These are phyloP conservation scores for Drosophila leonis DNA, from an alignment of 2,888 invertebrate genomes.

Conservation along the genomic window DNA sequence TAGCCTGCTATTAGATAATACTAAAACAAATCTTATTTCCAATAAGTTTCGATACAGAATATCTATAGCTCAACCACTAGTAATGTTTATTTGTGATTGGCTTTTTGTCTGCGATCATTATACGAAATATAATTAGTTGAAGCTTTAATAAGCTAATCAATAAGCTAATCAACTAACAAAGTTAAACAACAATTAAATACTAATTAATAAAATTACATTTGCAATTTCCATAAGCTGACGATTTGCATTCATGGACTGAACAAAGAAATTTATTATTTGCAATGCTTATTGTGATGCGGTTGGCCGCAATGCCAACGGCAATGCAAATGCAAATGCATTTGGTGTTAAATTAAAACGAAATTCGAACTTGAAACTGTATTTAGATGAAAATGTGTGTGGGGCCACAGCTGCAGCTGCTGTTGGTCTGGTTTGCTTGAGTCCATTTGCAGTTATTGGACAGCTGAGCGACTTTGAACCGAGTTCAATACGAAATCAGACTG, in stretches of 20 bases:
- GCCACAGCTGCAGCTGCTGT: conserved; percentile 16
- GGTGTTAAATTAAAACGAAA: not conserved
- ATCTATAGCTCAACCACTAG: too few species aligned
- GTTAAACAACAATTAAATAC: conserved; percentile 5
- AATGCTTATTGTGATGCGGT: conserved; percentile 10
- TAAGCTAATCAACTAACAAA: not conserved
- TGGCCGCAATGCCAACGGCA: not conserved
- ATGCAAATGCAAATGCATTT: conserved; percentile 25
- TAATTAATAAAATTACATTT: conserved; percentile 4
- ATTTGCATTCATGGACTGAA: not conserved
- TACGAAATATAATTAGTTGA: not conserved
- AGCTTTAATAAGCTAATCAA: not conserved
- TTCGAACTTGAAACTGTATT: not conserved
- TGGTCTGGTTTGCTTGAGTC: conserved; percentile 6
- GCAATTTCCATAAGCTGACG: conserved; percentile 3
- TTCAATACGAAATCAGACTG: conserved; percentile 2
- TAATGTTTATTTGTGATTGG: not conserved
- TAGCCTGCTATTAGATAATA: too few species aligned
- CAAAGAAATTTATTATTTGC: conserved; percentile 28
- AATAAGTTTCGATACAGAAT: too few species aligned
- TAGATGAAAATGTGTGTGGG: not conserved
- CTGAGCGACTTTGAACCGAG: not conserved
- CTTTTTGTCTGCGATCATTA: not conserved
- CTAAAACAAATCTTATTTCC: too few species aligned
- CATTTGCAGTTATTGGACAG: conserved; percentile 17